Conservation (phyloP, 1,140 invertebrate species). For the Drosophila repletoides region DNA sequence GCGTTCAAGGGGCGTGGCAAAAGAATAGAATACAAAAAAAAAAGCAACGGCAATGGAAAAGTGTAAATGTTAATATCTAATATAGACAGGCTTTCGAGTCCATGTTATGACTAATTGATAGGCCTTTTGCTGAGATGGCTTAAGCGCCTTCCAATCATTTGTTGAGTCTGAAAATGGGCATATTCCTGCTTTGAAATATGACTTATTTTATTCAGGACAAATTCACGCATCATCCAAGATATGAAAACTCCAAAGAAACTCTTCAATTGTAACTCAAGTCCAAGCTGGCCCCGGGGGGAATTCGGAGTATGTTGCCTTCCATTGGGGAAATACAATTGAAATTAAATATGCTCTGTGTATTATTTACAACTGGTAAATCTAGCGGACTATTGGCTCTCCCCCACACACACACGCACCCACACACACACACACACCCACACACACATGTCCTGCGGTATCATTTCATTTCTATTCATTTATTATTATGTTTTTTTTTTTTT, state of each 20-base stretch:
- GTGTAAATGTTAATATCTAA: slow-evolving; percentile 19
- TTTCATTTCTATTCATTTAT: slow-evolving; percentile 21
- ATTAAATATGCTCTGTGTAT: slow-evolving; percentile 5
- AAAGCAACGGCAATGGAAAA: slow-evolving; percentile 14
- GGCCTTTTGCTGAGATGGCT: too few species aligned
- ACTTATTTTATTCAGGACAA: too few species aligned
- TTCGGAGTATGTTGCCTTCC: not conserved
- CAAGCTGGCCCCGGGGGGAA: not conserved
- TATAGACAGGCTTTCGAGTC: slow-evolving; percentile 8
- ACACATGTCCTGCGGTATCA: slow-evolving; percentile 17
- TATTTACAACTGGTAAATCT: slow-evolving; percentile 35
- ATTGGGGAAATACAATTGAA: not conserved
- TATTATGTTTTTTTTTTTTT: slow-evolving; percentile 1
- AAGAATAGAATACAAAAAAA: slow-evolving; percentile 1
- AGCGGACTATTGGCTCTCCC: not conserved
- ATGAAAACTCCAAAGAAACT: too few species aligned
- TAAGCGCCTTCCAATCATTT: too few species aligned
- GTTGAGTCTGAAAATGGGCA: too few species aligned
- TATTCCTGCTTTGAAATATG: too few species aligned
- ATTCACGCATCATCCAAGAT: too few species aligned
- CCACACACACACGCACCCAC: not conserved
- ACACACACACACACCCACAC: too few species aligned
- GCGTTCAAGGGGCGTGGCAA: slow-evolving; percentile 20
- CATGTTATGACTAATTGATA: slow-evolving; percentile 27
- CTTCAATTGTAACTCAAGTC: too few species aligned